These are phyloP conservation scores for Australoheros facetus DNA, from an alignment of 2,797 vertebrate genomes.

Conservation along the genomic window DNA sequence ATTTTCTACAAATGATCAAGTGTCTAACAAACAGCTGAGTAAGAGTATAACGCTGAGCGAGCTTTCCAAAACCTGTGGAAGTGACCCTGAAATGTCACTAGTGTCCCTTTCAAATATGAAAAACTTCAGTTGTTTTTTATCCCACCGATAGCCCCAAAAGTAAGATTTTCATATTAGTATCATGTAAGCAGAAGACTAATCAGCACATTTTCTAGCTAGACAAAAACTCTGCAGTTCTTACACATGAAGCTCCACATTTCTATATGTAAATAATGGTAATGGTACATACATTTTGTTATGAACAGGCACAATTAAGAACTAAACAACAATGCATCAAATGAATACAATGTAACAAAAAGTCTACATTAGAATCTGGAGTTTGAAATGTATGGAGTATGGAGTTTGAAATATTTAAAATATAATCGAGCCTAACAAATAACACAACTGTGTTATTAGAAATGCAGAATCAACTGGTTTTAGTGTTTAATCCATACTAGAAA, in stretches of 20 bases:
- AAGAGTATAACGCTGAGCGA: no score
- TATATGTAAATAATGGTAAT: neutral
- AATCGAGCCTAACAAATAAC: neutral
- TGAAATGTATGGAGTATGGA: neutral
- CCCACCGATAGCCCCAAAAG: no score
- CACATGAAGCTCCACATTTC: neutral
- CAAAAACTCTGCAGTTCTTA: neutral
- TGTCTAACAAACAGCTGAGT: no score
- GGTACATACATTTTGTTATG: neutral
- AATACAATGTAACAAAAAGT: neutral
- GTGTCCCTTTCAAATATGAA: no score
- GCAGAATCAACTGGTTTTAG: neutral
- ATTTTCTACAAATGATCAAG: no score
- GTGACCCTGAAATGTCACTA: no score
- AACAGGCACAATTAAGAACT: neutral
- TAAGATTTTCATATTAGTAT: no score
- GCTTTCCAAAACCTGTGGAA: no score
- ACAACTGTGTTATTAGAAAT: neutral
- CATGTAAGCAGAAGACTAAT: no score
- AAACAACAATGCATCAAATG: accelerated
- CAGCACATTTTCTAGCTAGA: no score
- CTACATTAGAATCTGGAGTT: neutral
- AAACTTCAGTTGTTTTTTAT: no score
- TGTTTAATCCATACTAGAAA: neutral
- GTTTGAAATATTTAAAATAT: neutral